phyloP scores from a whole-genome alignment of 2,113 vertebrate genomes.

The Coturnix japonica region DNA sequence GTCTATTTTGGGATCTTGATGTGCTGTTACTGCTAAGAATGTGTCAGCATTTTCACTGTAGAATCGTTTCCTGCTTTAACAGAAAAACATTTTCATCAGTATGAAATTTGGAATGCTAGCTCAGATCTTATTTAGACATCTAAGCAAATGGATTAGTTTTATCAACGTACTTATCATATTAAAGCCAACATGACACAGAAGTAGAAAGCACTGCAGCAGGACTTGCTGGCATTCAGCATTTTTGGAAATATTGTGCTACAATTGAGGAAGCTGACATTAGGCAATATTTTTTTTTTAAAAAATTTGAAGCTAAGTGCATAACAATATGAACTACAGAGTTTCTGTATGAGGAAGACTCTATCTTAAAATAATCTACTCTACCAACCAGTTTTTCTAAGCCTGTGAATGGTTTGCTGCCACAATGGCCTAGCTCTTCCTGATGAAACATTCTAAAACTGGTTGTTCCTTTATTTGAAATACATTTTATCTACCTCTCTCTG shows the following conservation, averaged over 20 bases:
- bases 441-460: neutral
- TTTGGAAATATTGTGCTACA: neutral
- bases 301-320: neutral
- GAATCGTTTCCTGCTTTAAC: neutral
- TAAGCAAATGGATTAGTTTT: neutral
- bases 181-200: neutral
- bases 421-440: neutral
- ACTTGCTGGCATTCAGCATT: neutral
- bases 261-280: conserved; percentile 24
- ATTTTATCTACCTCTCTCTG: neutral
- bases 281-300: neutral
- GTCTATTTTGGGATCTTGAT: neutral
- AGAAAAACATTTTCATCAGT: conserved; percentile 23
- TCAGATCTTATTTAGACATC: neutral
- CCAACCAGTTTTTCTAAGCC: neutral
- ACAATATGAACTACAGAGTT: neutral
- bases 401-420: neutral
- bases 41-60: neutral
- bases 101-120: neutral
- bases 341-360: neutral
- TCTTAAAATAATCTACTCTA: neutral
- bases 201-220: neutral
- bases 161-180: neutral
- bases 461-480: neutral
- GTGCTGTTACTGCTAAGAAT: neutral